Evolutionary conservation across 2,797 vertebrate genomes (phyloP), one percentile per base, ranked within the genome.

Genomic region (Odontamblyopus lacepedii): DNA sequence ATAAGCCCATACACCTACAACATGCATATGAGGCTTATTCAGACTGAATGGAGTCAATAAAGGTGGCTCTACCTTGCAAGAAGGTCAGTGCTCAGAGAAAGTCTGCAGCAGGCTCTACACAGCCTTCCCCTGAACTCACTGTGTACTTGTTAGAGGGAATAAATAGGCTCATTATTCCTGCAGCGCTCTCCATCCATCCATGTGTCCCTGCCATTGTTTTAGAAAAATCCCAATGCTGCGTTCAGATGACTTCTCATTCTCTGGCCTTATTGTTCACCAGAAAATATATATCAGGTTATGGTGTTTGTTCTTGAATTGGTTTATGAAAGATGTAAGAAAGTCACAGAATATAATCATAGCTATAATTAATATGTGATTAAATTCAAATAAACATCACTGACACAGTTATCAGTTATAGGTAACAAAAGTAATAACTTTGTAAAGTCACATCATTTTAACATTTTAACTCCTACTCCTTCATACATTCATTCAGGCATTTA

Each of bases 141-240:
- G 64, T 78, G 71, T 90, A 88, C 82, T 86, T 55, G 76, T 88
- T 85, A 74, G 75, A 67, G 63, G 76, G 78, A 89, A 90, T 88
- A 89, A 92, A 92, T 88, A 79, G 84, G 78, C 77, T 89, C 83
- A 87, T 90, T 89, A 87, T 82, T 87, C 83, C 68, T 13, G 18
- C 71, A 75, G 67, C 78, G 26, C 80, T 74, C 75, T 26, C 84
- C 80, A 89, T 86, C 82, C 78, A 86, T 83, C 75, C 76, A 41
- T 26, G n/a, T 80, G 78, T 83, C 64, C 5, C 83, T 71, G 69
- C 51, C 66, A 78, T 86, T 85, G 83, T 86, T 80, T 84, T 67
- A 73, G 85, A 83, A 71, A 60, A 38, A 38, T 62, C 56, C 26
- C 11, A 59, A 77, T 73, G 72, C 67, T 19, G 73, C 67, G 27